phyloP scores from a whole-genome alignment of 2,113 vertebrate genomes.

The Mungos mungo region DNA sequence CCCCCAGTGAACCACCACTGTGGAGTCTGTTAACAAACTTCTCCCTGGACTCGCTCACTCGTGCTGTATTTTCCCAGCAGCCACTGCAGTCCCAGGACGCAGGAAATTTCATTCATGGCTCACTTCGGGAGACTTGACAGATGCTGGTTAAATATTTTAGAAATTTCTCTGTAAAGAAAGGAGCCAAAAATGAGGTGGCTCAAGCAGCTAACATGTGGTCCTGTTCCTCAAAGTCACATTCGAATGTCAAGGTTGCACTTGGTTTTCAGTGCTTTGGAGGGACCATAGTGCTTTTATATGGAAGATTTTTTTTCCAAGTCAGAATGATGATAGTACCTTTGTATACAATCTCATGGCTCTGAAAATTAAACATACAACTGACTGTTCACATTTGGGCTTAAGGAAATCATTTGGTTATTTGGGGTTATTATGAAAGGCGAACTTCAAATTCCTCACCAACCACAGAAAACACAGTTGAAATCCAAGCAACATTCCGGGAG shows the following conservation, averaged over 20 bases:
- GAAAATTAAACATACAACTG: background rate
- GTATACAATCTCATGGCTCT: background rate
- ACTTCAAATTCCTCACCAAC: background rate
- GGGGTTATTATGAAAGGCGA: background rate
- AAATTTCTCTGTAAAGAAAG: slow-evolving; percentile 31
- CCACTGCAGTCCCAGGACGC: background rate
- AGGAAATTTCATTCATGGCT: background rate
- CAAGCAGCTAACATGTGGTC: background rate
- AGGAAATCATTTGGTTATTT: background rate
- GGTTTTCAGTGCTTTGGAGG: background rate
- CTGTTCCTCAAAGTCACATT: background rate
- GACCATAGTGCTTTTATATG: background rate
- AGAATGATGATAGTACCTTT: background rate
- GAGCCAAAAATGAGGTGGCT: background rate
- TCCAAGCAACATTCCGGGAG: background rate
- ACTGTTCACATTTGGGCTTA: background rate
- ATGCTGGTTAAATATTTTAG: slow-evolving; percentile 48
- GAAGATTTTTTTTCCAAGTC: background rate
- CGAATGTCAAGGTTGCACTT: background rate
- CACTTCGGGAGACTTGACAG: slow-evolving; percentile 23
- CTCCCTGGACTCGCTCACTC: background rate
- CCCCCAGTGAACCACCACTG: background rate
- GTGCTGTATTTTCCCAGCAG: background rate
- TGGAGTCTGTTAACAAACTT: background rate
- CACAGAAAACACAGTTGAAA: background rate